Percentiles rank a stretch among this genome's conserved stretches.
Evolutionary conservation across 2,797 vertebrate species (phyloP).

Genomic region (Gymnoscopelus microlampas): DNA sequence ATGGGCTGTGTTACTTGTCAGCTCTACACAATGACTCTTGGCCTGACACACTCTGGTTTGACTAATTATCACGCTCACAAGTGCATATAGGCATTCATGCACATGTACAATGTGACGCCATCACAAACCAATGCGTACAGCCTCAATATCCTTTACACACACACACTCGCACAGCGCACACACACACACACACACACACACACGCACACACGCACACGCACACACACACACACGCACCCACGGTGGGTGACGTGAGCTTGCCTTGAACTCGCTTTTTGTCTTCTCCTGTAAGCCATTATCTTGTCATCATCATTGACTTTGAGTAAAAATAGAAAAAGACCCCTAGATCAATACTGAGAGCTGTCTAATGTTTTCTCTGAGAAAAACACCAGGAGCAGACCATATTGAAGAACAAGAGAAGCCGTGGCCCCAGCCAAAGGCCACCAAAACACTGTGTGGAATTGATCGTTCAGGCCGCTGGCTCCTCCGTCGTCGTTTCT

Average conservation of each 20-base stretch:
- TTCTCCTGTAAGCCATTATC: constrained; percentile 41
- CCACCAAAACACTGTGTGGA: background rate
- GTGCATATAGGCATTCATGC: background rate
- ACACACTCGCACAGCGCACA: background rate
- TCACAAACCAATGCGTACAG: background rate
- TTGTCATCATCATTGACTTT: constrained; percentile 44
- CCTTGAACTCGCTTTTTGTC: constrained; percentile 40
- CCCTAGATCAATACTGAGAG: constrained; percentile 39
- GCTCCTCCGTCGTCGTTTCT: constrained; percentile 35
- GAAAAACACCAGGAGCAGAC: too few species aligned
- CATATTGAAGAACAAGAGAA: constrained; percentile 1
- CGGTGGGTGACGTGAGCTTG: constrained; percentile 18
- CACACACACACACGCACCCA: background rate
- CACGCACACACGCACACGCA: background rate
- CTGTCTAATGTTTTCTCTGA: background rate
- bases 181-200: background rate
- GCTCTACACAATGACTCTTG: too few species aligned
- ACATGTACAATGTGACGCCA: background rate
- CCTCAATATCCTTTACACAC: background rate
- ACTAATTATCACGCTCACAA: background rate
- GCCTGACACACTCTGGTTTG: too few species aligned
- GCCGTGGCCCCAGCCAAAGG: background rate
- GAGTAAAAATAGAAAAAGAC: constrained; percentile 50
- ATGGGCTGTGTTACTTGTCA: too few species aligned
- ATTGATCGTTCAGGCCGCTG: constrained; percentile 50